phyloP scores from a whole-genome alignment of 2,888 invertebrate genomes.

The Phengaris arion region DNA sequence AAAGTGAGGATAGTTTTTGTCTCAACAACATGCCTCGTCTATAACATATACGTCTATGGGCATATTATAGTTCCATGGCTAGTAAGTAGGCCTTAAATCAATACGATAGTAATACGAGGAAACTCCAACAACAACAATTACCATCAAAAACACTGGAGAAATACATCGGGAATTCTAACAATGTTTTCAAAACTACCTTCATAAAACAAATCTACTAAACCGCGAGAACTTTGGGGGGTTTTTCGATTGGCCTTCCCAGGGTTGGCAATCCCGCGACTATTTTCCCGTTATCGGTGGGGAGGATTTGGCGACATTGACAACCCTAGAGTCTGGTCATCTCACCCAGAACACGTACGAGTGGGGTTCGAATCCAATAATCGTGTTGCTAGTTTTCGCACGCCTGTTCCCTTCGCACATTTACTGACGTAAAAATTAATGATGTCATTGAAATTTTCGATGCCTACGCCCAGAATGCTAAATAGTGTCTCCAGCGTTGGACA shows the following conservation, averaged over 20 bases:
- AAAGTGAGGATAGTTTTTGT: too few species aligned
- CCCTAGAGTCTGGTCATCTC: slow-evolving; percentile 1
- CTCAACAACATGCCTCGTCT: too few species aligned
- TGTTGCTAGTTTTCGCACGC: slow-evolving; percentile 18
- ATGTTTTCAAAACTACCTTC: slow-evolving; percentile 17
- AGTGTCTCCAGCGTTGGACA: background rate
- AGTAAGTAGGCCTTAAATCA: background rate
- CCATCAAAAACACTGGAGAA: slow-evolving; percentile 1
- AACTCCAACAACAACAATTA: slow-evolving; percentile 10
- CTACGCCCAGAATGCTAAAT: background rate
- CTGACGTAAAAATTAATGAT: slow-evolving; percentile 20
- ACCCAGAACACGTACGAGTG: slow-evolving; percentile 4
- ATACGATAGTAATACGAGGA: background rate
- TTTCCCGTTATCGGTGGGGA: background rate
- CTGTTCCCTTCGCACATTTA: slow-evolving; percentile 12
- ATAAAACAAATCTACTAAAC: slow-evolving; percentile 16
- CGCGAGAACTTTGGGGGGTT: background rate
- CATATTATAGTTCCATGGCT: too few species aligned
- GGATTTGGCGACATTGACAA: background rate
- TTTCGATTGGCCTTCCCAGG: background rate
- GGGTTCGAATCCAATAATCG: slow-evolving; percentile 21
- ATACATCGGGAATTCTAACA: slow-evolving; percentile 8
- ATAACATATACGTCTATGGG: too few species aligned
- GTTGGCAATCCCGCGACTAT: background rate
- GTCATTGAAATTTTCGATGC: slow-evolving; percentile 15